Base-by-base conservation (phyloP, 2,888 invertebrate species). In the Lepidocyrtinus sp. region DNA sequence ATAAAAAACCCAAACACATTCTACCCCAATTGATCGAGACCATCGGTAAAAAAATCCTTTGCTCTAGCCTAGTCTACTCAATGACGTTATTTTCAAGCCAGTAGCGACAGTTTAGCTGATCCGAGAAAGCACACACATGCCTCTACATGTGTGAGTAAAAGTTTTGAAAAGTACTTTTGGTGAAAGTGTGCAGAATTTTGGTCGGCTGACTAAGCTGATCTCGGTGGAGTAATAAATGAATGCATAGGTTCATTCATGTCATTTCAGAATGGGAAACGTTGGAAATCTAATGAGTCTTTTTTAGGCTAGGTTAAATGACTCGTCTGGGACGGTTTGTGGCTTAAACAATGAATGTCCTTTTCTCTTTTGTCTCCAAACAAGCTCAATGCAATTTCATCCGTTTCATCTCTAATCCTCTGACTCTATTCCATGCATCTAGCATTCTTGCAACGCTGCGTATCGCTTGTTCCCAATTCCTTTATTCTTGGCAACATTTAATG, bases 261-360 rank as follows among this genome's bases (percentile, higher is more conserved):
- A 70, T 76, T 71, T 63, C 65, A 15, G 64, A 76, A 76, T 76
- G 59, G 71, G 45, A 61, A 69, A 25, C 27, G 61, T 63, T 69
- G 19, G 69, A 63, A 76, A 76, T 71, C 76, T 76, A 76, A 76
- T 76, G 76, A 76, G 77, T 72, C 46, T 71, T 67, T 65, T 70
- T 65, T 72, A 45, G 65, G 67, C 61, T 36, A 61, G 65, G 67
- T 65, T 76, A 76, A 76, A 76, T 76, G 76, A 71, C 76, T 76
- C 76, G 76, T 76, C 59, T 77, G 77, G 71, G 77, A 77, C 71
- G 72, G 77, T 77, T 77, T 55, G 64, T 59, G 64, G 70, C 69
- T 76, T 76, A 70, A 70, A 70, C 75, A 76, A 76, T 69, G 69
- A 68, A 64, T n/a, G 22, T 55, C 50, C 62, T 70, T 59, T 24